Evolutionary conservation across 2,888 invertebrate species (phyloP).

Genomic region (Loripinus fragilis): DNA sequence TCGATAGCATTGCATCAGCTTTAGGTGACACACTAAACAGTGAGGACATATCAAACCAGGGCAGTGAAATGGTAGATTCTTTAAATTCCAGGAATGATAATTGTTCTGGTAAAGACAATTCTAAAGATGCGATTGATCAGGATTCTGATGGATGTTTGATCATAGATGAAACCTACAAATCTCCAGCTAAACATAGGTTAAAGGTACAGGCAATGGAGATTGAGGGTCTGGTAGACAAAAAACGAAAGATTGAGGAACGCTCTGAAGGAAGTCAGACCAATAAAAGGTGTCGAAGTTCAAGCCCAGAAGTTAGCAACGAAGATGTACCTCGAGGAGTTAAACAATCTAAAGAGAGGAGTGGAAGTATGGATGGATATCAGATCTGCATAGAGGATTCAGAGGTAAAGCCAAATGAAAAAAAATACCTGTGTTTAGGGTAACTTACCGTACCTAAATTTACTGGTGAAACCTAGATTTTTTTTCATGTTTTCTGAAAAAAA

Average conservation of each 20-base stretch:
- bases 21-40: neutral
- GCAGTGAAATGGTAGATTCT: neutral
- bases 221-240: neutral
- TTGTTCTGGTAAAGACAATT: neutral
- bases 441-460: no score
- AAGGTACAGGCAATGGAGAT: neutral
- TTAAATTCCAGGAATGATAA: neutral
- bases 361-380: neutral
- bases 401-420: no score
- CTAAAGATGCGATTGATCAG: neutral
- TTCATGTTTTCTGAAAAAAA: no score
- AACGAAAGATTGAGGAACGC: neutral
- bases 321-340: neutral
- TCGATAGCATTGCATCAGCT: neutral
- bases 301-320: neutral
- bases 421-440: no score
- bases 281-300: neutral
- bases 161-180: constrained; percentile 24
- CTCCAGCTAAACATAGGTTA: neutral
- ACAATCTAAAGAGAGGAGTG: neutral
- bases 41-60: neutral
- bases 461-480: no score
- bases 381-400: constrained; percentile 27
- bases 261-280: neutral
- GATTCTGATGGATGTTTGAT: constrained; percentile 27